A percentile compares a stretch with the other conserved stretches of the same genome.
Evolutionary conservation across 2,113 vertebrate genomes (phyloP).

Genomic region (Campylomormyrus tamandua): DNA sequence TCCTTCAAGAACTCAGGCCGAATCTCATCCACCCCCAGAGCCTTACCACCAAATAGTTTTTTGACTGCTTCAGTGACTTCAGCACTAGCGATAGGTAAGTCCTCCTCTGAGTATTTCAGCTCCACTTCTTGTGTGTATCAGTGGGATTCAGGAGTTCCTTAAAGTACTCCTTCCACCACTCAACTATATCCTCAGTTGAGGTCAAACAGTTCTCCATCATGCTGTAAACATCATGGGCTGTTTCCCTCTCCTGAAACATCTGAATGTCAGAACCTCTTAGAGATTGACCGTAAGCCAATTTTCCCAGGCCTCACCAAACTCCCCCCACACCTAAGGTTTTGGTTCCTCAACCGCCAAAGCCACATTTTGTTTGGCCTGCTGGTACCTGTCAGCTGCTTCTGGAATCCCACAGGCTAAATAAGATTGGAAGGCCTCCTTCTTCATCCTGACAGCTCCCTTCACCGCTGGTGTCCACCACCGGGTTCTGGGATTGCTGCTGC

Average conservation of each 20-base stretch:
- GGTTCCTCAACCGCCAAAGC: neutral
- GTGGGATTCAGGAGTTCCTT: neutral
- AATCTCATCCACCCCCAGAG: neutral
- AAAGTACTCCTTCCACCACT: neutral
- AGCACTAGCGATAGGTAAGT: neutral
- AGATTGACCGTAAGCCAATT: neutral
- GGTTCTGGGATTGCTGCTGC: neutral
- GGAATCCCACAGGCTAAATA: neutral
- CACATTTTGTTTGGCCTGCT: neutral
- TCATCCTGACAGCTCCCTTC: neutral
- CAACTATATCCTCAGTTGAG: neutral
- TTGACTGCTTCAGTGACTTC: neutral
- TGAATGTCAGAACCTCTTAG: neutral
- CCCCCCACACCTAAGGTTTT: neutral
- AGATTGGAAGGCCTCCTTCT: neutral
- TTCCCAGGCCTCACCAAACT: neutral
- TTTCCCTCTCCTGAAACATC: neutral
- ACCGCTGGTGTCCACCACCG: neutral
- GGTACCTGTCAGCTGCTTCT: neutral
- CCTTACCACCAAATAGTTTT: neutral
- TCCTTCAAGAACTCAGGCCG: neutral
- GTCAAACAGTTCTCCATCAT: neutral
- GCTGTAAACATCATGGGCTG: neutral
- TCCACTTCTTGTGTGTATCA: neutral
- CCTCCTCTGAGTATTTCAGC: neutral